Conservation (phyloP, 2,113 vertebrate genomes). For the Anhinga anhinga region DNA sequence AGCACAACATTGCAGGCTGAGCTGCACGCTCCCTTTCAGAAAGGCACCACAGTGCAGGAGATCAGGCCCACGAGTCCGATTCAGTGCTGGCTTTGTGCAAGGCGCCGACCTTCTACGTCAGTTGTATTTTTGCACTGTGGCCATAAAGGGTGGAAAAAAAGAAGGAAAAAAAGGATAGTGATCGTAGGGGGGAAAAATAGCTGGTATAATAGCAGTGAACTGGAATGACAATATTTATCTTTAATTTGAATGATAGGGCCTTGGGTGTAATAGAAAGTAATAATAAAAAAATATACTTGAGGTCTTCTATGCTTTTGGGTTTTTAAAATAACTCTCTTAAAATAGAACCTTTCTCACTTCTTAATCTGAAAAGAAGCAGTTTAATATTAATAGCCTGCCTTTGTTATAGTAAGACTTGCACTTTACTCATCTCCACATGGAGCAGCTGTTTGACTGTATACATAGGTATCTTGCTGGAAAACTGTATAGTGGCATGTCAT, state of each 20-base stretch:
- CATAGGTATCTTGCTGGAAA: neutral
- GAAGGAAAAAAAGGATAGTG: neutral
- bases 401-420: neutral
- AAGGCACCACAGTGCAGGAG: conserved; percentile 69
- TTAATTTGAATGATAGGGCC: neutral
- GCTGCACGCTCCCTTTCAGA: conserved; percentile 63
- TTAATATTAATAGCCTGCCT: neutral
- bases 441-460: neutral
- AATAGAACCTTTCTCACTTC: neutral
- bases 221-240: neutral
- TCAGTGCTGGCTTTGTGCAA: conserved; percentile 70
- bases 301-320: neutral
- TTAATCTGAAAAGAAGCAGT: neutral
- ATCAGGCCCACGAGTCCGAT: neutral
- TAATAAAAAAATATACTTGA: neutral
- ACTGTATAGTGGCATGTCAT: neutral
- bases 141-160: neutral
- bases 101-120: conserved; percentile 18
- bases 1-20: conserved; percentile 74
- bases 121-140: conserved; percentile 50
- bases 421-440: neutral
- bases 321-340: neutral
- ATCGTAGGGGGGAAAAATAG: neutral
- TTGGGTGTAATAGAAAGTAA: conserved; percentile 5
- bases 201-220: conserved; percentile 18